Conservation (phyloP, 2,797 vertebrate species). For the Acanthiza pusilla region DNA sequence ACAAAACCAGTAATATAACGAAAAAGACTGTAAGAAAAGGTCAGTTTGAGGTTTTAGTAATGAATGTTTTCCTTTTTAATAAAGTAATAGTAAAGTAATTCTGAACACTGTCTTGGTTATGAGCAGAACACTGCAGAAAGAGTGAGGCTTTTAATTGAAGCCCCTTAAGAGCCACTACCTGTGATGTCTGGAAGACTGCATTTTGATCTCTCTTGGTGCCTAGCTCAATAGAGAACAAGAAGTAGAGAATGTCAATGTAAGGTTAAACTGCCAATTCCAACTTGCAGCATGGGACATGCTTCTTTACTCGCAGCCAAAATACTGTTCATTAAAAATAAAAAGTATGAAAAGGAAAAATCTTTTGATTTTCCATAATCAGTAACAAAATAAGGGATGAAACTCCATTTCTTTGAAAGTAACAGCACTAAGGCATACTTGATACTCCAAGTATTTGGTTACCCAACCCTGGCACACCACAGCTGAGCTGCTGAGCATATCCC, state of each 20-base stretch:
- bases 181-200: not conserved
- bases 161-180: not conserved
- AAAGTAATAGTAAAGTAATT: not conserved
- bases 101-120: not conserved
- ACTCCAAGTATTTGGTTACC: not conserved
- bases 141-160: not conserved
- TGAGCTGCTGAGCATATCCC: not conserved
- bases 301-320: not conserved
- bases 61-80: not conserved
- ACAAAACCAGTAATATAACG: not conserved
- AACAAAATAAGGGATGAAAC: not conserved
- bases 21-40: constrained; percentile 8
- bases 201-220: not conserved
- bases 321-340: not conserved
- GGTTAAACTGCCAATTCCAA: not conserved
- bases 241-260: not conserved
- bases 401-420: not conserved
- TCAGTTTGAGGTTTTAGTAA: not conserved
- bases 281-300: not conserved
- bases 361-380: not conserved
- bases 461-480: not conserved
- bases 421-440: not conserved
- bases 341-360: not conserved
- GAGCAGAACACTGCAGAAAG: not conserved
- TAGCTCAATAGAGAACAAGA: not conserved